Evolutionary conservation across 2,888 invertebrate species (phyloP).

Genomic region (Spisula subtruncata): DNA sequence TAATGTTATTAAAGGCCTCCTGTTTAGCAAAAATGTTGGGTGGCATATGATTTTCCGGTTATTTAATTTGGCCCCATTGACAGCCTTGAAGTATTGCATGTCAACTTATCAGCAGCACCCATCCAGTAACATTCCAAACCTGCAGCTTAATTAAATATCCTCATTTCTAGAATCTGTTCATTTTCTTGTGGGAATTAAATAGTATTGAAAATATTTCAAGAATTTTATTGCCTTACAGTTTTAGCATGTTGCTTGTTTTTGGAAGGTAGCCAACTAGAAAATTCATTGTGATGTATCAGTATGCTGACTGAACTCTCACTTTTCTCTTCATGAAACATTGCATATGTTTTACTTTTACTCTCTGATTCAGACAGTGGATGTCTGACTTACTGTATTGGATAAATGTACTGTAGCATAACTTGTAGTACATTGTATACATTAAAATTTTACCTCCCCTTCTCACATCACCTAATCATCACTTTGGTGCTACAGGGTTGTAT

Average conservation of each 20-base stretch:
- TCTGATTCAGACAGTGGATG: too few species aligned
- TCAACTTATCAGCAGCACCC: too few species aligned
- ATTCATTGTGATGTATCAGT: neutral
- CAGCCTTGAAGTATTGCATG: too few species aligned
- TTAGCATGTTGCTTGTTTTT: neutral
- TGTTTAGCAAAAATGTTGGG: too few species aligned
- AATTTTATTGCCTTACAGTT: slow-evolving; percentile 3
- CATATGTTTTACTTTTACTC: neutral
- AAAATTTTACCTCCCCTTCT: neutral
- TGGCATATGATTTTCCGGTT: too few species aligned
- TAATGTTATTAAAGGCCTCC: too few species aligned
- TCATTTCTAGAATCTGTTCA: neutral
- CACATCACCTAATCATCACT: neutral
- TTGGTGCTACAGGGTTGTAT: too few species aligned
- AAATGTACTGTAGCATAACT: neutral
- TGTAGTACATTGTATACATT: neutral
- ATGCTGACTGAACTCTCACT: neutral
- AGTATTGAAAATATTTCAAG: slow-evolving; percentile 20
- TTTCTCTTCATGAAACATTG: neutral
- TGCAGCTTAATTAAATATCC: neutral
- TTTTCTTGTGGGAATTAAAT: neutral
- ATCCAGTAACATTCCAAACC: neutral
- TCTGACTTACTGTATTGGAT: neutral
- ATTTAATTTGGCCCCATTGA: too few species aligned
- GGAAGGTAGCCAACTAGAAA: slow-evolving; percentile 15